phyloP scores from a whole-genome alignment of 1,140 invertebrate species.

The Ips nitidus region DNA sequence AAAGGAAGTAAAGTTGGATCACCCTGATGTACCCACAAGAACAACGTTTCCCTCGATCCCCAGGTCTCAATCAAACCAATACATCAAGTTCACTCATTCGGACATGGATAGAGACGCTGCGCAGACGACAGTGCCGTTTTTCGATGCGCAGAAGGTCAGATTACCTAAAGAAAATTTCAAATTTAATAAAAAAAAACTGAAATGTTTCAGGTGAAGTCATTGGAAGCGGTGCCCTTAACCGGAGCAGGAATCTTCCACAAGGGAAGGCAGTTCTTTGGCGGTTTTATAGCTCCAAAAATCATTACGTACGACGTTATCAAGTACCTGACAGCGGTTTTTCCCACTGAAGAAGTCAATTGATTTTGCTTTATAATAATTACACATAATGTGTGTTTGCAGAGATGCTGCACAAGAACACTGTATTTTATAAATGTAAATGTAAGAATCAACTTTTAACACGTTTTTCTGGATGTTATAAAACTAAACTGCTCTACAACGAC shows the following conservation, averaged over 20 bases:
- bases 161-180: neutral
- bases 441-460: too few relatives aligned
- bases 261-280: slow-evolving; percentile 68
- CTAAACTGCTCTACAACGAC: too few relatives aligned
- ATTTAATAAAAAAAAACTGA: neutral
- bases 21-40: slow-evolving; percentile 71
- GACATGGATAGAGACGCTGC: slow-evolving; percentile 77
- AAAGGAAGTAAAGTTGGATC: slow-evolving; percentile 58
- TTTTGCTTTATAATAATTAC: too few relatives aligned
- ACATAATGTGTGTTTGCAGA: too few relatives aligned
- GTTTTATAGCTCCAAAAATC: slow-evolving; percentile 76
- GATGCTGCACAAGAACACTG: too few relatives aligned
- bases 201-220: slow-evolving; percentile 55
- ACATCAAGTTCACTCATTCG: slow-evolving; percentile 72
- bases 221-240: slow-evolving; percentile 63
- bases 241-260: slow-evolving; percentile 82
- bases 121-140: slow-evolving; percentile 81
- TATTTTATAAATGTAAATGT: too few relatives aligned
- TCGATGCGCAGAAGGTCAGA: slow-evolving; percentile 69
- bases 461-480: neutral
- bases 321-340: slow-evolving; percentile 41
- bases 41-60: slow-evolving; percentile 58
- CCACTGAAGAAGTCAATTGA: slow-evolving; percentile 30
- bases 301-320: slow-evolving; percentile 70
- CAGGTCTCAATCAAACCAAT: slow-evolving; percentile 72